A percentile compares a stretch with the other conserved stretches of the same genome.
phyloP scores from a whole-genome alignment of 1,140 invertebrate species.

The Drosophila leontia region DNA sequence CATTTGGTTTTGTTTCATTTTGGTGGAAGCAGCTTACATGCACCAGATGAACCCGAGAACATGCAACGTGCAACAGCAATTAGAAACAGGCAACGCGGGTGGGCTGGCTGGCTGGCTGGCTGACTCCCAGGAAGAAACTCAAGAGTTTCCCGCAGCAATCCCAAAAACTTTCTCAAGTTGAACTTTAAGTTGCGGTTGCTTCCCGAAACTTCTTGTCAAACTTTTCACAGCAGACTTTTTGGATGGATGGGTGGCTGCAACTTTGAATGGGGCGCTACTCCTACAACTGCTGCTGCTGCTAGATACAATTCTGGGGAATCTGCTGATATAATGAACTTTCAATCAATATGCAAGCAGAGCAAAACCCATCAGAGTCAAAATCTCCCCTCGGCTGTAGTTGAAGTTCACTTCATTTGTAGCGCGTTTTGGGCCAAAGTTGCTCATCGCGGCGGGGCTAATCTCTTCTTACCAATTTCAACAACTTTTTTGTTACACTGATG shows the following conservation, averaged over 20 bases:
- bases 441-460: constrained; percentile 3
- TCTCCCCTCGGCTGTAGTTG: not conserved
- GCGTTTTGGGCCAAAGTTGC: constrained; percentile 11
- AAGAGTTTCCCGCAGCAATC: constrained; percentile 29
- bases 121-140: constrained; percentile 2
- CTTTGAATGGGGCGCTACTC: constrained; percentile 16
- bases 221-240: constrained; percentile 13
- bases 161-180: constrained; percentile 30
- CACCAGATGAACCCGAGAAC: constrained; percentile 47
- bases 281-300: not conserved
- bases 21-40: constrained; percentile 48
- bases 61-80: constrained; percentile 62
- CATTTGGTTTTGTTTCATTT: constrained; percentile 14
- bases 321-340: constrained; percentile 46
- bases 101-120: not conserved
- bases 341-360: constrained; percentile 34
- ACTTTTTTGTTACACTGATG: constrained; percentile 15
- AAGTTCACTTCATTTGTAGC: constrained; percentile 14
- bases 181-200: constrained; percentile 60
- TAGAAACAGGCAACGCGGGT: constrained; percentile 45
- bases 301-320: constrained; percentile 19
- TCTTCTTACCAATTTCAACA: constrained; percentile 23
- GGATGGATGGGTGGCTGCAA: constrained; percentile 17
- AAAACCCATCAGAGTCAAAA: constrained; percentile 14
- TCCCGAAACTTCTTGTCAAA: constrained; percentile 32